Conservation (phyloP, 2,888 invertebrate species). For the Erannis defoliaria region DNA sequence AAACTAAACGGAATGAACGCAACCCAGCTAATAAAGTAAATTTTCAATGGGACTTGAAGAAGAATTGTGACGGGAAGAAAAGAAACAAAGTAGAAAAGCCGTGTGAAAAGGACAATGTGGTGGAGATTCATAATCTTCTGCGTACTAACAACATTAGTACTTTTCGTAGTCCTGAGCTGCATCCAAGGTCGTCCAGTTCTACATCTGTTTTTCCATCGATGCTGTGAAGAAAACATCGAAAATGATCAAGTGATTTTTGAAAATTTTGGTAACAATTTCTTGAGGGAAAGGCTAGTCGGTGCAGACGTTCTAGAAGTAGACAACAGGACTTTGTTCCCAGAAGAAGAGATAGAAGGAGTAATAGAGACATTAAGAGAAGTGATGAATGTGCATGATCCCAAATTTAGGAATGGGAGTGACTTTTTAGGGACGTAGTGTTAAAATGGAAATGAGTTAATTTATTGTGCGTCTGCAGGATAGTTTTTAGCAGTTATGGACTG, state of each 20-base stretch:
- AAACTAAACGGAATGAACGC: not conserved
- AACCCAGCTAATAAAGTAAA: not conserved
- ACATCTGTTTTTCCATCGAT: conserved; percentile 70
- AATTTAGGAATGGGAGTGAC: conserved; percentile 25
- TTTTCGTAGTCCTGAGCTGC: conserved; percentile 70
- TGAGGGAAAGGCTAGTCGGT: conserved; percentile 69
- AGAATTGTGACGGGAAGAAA: not conserved
- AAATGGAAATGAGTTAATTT: not conserved
- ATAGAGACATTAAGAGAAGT: conserved; percentile 45
- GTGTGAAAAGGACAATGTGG: conserved; percentile 61
- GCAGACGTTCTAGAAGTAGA: conserved; percentile 55
- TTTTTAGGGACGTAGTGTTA: conserved; percentile 24
- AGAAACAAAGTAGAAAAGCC: not conserved
- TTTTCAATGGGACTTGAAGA: not conserved
- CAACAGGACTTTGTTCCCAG: conserved; percentile 49
- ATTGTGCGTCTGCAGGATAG: not conserved
- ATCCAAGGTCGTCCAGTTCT: conserved; percentile 71
- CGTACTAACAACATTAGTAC: conserved; percentile 66
- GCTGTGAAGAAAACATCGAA: conserved; percentile 74
- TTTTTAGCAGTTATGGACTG: no score
- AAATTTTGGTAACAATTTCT: conserved; percentile 69
- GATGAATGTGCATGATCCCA: conserved; percentile 56
- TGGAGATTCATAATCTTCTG: conserved; percentile 75
- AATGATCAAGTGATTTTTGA: conserved; percentile 75
- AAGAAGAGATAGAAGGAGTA: conserved; percentile 51